Evolutionary conservation across 2,797 vertebrate species (phyloP), one percentile per base, ranked within the genome.

Genomic region (Spinus olivaceus): DNA sequence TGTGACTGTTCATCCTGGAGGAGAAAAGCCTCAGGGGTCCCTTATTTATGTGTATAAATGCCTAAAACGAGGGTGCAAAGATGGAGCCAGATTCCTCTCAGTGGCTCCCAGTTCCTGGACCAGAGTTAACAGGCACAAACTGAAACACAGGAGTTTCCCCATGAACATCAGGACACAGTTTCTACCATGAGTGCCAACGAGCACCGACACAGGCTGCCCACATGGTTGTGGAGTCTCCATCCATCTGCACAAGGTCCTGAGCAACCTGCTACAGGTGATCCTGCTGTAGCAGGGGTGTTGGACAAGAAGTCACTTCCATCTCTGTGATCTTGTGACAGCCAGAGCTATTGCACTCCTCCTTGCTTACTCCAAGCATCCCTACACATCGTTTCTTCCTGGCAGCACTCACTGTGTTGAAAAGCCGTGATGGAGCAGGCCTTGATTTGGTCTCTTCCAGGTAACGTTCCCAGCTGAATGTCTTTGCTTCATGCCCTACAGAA

Each of bases 381-480:
- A 61, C 17, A 46, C 19, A 51, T 41, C 1, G 21, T 14, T 37
- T 64, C 19, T 22, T 57, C 47, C 33, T 47, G 30, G 27, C 15
- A 47, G 54, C 30, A 95, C 97, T 99, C 97, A 99, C 99, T 74
- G 98, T 97, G 92, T 98, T 99, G 66, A 99, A 99, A 25, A 99
- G 98, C 54, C 97, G 97, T 4, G 98, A 92, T 0, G 99, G 98
- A 78, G 98, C 99, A 50, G 98, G 96, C 91, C 94, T 97, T 3
- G 98, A 95, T 53, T 96, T 97, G 9, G 98, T 99, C 93, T 98
- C 98, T 84, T 98, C 95, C 94, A 99, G 94, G 97, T 99, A 99
- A 79, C 79, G 94, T 16, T 98, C 94, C 99, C 99, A 99, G 91
- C 20, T 97, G 96, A 99, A 99, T 10, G 97, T 98, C 80, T 97